These are phyloP conservation scores for Recurvirostra avosetta DNA, from an alignment of 2,113 vertebrate genomes.

Conservation along the genomic window DNA sequence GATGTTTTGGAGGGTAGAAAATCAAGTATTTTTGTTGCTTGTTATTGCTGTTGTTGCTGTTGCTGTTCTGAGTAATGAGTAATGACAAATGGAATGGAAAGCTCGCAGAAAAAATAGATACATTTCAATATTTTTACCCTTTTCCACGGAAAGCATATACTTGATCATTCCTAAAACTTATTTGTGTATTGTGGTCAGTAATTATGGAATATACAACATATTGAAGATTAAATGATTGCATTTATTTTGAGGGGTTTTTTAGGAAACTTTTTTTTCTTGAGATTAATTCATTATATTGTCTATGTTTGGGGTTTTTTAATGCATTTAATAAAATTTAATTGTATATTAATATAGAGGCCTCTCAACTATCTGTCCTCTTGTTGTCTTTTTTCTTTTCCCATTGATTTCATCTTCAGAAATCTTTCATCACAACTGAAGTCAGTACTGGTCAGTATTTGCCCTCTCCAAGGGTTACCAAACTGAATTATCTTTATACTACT, in stretches of 20 bases:
- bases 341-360: background rate
- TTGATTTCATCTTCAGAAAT: background rate
- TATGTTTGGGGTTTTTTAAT: background rate
- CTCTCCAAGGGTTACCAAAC: background rate
- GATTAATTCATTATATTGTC: background rate
- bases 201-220: background rate
- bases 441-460: background rate
- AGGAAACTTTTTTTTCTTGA: background rate
- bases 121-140: background rate
- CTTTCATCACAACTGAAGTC: background rate
- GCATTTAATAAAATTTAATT: background rate
- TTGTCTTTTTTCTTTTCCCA: background rate
- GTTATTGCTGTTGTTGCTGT: background rate
- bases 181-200: background rate
- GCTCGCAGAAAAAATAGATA: background rate
- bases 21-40: background rate
- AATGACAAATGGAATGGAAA: background rate
- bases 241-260: background rate
- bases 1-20: background rate
- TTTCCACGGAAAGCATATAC: background rate
- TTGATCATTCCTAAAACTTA: background rate
- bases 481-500: background rate
- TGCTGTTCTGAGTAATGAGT: background rate
- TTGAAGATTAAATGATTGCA: background rate
- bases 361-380: background rate